phyloP scores from a whole-genome alignment of 2,888 invertebrate genomes.

The Acanthacorydalis orientalis region DNA sequence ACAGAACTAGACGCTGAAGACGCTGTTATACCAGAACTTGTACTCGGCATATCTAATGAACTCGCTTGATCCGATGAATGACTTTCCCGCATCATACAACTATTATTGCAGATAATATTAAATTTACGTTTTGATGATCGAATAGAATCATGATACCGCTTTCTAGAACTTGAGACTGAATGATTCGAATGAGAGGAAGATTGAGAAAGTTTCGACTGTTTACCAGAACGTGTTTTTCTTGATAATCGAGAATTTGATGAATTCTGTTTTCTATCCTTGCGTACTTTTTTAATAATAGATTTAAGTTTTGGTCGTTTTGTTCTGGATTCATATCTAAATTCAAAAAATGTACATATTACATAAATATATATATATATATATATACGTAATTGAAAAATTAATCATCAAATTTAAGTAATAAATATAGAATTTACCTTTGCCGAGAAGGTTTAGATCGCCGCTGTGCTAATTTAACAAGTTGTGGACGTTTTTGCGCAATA shows the following conservation, averaged over 20 bases:
- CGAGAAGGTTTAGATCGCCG: conserved; percentile 27
- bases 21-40: conserved; percentile 37
- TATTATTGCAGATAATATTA: neutral
- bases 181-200: neutral
- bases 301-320: conserved; percentile 1
- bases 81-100: conserved; percentile 15
- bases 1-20: conserved; percentile 14
- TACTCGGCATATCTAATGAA: conserved; percentile 42
- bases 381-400: neutral
- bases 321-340: neutral
- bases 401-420: neutral
- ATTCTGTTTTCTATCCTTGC: neutral
- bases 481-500: conserved; percentile 53
- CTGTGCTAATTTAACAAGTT: conserved; percentile 43
- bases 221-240: neutral
- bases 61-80: conserved; percentile 21
- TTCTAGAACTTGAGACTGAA: neutral
- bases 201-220: neutral
- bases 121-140: neutral
- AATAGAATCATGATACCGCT: neutral
- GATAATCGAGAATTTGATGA: neutral
- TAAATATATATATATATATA: neutral
- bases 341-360: neutral
- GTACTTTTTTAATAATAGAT: neutral
- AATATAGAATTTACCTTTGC: too few relatives aligned